These are phyloP conservation scores for Calypte anna DNA, from an alignment of 2,113 vertebrate species.

Conservation along the genomic window DNA sequence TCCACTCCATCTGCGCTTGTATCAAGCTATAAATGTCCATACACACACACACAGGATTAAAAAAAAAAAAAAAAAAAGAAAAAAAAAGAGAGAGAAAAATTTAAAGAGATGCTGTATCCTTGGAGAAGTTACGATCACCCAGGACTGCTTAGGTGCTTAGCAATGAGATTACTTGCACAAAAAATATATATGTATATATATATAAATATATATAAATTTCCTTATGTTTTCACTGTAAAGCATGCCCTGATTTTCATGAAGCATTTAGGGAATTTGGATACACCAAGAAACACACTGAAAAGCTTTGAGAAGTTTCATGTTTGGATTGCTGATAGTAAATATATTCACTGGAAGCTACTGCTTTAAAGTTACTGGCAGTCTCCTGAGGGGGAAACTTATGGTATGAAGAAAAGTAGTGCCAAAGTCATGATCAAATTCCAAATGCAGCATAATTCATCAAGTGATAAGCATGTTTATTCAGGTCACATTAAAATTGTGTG, in stretches of 20 bases:
- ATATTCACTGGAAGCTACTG: not conserved
- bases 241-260: not conserved
- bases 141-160: not conserved
- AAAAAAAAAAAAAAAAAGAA: no score
- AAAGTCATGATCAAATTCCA: not conserved
- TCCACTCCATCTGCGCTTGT: not conserved
- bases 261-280: not conserved
- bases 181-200: no score
- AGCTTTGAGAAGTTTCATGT: not conserved
- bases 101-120: not conserved
- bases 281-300: not conserved
- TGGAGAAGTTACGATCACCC: not conserved
- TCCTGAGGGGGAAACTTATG: not conserved
- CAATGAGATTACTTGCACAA: not conserved
- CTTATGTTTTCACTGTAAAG: not conserved
- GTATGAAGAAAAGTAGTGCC: not conserved
- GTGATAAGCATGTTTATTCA: not conserved
- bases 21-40: not conserved
- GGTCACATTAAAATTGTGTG: not conserved
- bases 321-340: not conserved
- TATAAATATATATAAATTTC: not conserved
- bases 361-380: not conserved
- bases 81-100: rapidly evolving
- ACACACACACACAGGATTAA: no score
- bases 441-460: not conserved